Evolutionary conservation across 2,113 vertebrate genomes (phyloP), one percentile per base, ranked within the genome.

Genomic region (Trogon melanurus): DNA sequence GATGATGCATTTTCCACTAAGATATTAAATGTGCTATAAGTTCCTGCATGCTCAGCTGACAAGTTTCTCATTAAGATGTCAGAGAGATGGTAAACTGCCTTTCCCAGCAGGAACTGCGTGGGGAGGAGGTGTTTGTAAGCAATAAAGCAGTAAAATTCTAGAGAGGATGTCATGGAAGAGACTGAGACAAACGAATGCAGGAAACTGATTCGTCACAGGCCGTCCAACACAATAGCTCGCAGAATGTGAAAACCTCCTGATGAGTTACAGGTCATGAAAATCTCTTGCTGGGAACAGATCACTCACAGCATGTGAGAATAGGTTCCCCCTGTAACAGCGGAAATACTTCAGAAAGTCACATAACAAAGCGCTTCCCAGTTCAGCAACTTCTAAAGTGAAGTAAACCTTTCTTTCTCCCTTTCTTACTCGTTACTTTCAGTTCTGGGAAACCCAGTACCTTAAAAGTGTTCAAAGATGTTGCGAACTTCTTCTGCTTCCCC

Each of bases 311-410:
- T 30, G 78, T 86, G 82, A 91, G 69, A 93, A 80, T n/a, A 65
- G 48, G 72, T 45, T 85, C 8, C 34, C 60, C 57, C 38, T 21
- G 14, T 38, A 78, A 69, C 26, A 62, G 47, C 0, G 5, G 93
- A 95, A 97, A 90, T 45, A 71, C 18, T 95, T 91, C 38, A 93
- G 56, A 85, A 95, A 91, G 88, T 83, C 60, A 26, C 64, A 48
- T 23, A 64, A 73, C 54, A 64, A 65, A 85, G 44, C 67, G 75
- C 88, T 96, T 91, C 89, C 79, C 60, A 60, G 62, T 72, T 95
- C 89, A 91, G 45, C 21, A 13, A 6, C 64, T 88, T 79, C 4
- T 29, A 48, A 90, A 86, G 71, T 21, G 62, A 88, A 87, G 73
- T 73, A 61, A 85, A 76, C 74, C 78, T 90, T 85, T 71, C 19